phyloP scores from a whole-genome alignment of 1,140 invertebrate genomes.

The Pomacea maculata region DNA sequence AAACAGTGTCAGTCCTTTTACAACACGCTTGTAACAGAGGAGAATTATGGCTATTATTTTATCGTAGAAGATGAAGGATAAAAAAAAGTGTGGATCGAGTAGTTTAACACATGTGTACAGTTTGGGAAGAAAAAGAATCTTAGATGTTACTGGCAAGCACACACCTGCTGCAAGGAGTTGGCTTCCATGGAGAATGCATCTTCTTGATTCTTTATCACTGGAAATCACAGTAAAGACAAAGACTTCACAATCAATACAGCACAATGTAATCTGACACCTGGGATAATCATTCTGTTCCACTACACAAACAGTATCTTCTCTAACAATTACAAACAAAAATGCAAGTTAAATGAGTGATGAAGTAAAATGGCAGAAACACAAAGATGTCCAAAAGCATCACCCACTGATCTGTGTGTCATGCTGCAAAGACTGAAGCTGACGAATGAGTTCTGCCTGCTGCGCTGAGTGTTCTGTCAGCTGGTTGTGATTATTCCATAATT shows the following conservation, averaged over 20 bases:
- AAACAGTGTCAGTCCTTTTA: too few relatives aligned
- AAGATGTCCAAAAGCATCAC: slow-evolving; percentile 7
- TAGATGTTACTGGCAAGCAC: slow-evolving; percentile 1
- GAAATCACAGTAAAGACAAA: slow-evolving; percentile 11
- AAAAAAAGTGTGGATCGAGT: too few relatives aligned
- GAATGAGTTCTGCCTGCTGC: slow-evolving; percentile 60
- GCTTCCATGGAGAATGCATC: slow-evolving; percentile 58
- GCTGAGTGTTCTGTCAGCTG: slow-evolving; percentile 58
- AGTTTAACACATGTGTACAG: not conserved
- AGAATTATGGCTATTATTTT: too few relatives aligned
- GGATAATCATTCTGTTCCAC: too few relatives aligned
- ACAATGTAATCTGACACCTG: not conserved
- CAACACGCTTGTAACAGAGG: too few relatives aligned
- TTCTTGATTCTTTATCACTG: slow-evolving; percentile 63
- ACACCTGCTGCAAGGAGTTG: slow-evolving; percentile 56
- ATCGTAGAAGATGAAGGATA: too few relatives aligned
- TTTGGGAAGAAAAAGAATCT: not conserved
- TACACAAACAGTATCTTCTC: too few relatives aligned
- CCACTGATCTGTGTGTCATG: slow-evolving; percentile 63
- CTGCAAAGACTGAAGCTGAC: slow-evolving; percentile 61
- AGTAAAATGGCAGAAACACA: not conserved
- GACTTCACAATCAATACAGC: not conserved
- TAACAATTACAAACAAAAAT: not conserved
- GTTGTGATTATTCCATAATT: slow-evolving; percentile 58
- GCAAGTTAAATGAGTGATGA: not conserved